Evolutionary conservation across 1,140 invertebrate genomes (phyloP).

Genomic region (Heliconius eleuchia): DNA sequence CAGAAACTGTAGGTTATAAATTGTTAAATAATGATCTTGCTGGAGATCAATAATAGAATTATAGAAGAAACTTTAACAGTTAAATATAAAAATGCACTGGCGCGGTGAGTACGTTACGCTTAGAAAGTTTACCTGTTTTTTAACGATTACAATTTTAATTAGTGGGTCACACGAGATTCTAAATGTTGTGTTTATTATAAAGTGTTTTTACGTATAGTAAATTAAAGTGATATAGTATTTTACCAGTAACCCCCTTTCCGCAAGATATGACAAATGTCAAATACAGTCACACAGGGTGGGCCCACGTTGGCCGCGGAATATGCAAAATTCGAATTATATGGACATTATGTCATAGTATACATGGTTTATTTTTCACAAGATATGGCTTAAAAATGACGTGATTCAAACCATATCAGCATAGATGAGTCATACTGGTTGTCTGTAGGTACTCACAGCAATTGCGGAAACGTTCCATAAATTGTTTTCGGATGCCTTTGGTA

Average conservation of each 20-base stretch:
- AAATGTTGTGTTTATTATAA: neutral
- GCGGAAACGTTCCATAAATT: slow-evolving; percentile 69
- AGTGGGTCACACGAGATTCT: slow-evolving; percentile 1
- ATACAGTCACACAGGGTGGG: slow-evolving; percentile 65
- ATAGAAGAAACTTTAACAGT: slow-evolving; percentile 96
- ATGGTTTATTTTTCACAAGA: slow-evolving; percentile 51
- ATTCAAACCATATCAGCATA: slow-evolving; percentile 64
- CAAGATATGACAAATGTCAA: slow-evolving; percentile 75
- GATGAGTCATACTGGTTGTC: slow-evolving; percentile 72
- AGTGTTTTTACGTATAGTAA: slow-evolving; percentile 16
- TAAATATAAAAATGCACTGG: slow-evolving; percentile 97
- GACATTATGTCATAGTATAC: slow-evolving; percentile 42
- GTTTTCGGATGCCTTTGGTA: slow-evolving; percentile 65
- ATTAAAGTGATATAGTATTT: slow-evolving; percentile 1
- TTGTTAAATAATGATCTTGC: slow-evolving; percentile 94
- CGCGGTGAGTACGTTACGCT: slow-evolving; percentile 90
- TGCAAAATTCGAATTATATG: slow-evolving; percentile 44
- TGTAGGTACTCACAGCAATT: slow-evolving; percentile 58
- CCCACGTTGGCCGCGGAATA: slow-evolving; percentile 70
- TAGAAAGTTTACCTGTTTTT: slow-evolving; percentile 76
- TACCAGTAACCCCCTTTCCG: slow-evolving; percentile 60
- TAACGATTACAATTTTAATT: slow-evolving; percentile 30
- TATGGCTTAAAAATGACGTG: slow-evolving; percentile 55
- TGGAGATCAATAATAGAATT: slow-evolving; percentile 99
- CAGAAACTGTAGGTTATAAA: slow-evolving; percentile 79